phyloP scores from a whole-genome alignment of 2,113 vertebrate genomes.

The Jacana jacana region DNA sequence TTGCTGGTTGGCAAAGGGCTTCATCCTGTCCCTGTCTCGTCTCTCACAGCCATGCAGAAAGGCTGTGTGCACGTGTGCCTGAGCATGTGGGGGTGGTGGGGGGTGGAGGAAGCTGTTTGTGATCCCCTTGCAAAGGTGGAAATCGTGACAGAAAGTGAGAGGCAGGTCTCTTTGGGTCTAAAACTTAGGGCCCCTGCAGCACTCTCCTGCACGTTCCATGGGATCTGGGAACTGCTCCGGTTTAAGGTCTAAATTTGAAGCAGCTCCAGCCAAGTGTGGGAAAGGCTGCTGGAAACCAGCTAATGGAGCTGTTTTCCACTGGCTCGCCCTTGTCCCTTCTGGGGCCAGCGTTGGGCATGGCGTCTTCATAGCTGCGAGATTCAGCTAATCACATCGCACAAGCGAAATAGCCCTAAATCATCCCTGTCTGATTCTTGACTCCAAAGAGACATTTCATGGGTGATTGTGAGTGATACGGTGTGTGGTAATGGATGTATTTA shows the following conservation, averaged over 20 bases:
- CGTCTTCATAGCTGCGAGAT: neutral
- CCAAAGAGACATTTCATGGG: conserved; percentile 39
- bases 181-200: neutral
- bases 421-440: conserved; percentile 32
- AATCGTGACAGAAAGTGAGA: neutral
- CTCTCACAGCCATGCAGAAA: neutral
- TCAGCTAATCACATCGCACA: neutral
- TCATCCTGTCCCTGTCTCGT: neutral
- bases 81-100: too few relatives aligned
- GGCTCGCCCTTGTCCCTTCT: neutral
- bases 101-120: neutral
- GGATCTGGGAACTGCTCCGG: neutral
- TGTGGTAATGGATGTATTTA: conserved; percentile 52
- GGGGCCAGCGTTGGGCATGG: neutral
- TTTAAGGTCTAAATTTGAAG: neutral
- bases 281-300: neutral
- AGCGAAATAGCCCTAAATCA: neutral
- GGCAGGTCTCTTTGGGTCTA: neutral
- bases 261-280: neutral
- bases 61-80: accelerated
- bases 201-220: accelerated
- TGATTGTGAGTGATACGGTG: conserved; percentile 54
- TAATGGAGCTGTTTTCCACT: neutral
- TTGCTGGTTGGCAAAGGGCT: neutral
- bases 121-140: neutral